Evolutionary conservation across 2,113 vertebrate species (phyloP).

Genomic region (Bombycilla garrulus): DNA sequence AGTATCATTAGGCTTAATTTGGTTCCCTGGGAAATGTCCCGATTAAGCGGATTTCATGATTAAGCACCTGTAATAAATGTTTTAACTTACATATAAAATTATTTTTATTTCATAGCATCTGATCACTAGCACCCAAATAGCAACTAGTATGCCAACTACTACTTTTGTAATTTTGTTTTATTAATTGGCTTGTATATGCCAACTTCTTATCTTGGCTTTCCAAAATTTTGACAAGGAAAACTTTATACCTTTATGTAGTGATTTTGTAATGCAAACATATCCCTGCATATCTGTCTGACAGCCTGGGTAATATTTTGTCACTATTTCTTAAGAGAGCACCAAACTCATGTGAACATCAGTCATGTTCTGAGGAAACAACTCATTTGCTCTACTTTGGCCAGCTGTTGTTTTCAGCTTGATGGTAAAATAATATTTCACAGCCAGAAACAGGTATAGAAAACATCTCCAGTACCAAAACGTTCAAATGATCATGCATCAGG

Average conservation of each 20-base stretch:
- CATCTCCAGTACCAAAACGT: neutral
- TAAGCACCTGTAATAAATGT: conserved; percentile 69
- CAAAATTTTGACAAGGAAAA: neutral
- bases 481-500: neutral
- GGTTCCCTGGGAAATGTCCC: conserved; percentile 67
- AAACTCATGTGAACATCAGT: neutral
- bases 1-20: conserved; percentile 75
- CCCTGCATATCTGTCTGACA: neutral
- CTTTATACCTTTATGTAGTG: neutral
- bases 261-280: neutral
- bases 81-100: conserved; percentile 58
- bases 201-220: neutral
- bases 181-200: neutral
- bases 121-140: neutral
- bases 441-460: neutral
- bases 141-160: neutral
- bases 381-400: neutral
- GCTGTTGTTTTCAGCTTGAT: neutral
- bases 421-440: neutral
- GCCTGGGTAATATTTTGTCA: neutral
- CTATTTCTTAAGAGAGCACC: neutral
- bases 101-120: conserved; percentile 26
- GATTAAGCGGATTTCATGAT: conserved; percentile 65
- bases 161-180: conserved; percentile 21
- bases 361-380: neutral